Percentiles rank a stretch among this genome's conserved stretches.
Evolutionary conservation across 2,797 vertebrate species (phyloP).

Genomic region (Aselliscus stoliczkanus): DNA sequence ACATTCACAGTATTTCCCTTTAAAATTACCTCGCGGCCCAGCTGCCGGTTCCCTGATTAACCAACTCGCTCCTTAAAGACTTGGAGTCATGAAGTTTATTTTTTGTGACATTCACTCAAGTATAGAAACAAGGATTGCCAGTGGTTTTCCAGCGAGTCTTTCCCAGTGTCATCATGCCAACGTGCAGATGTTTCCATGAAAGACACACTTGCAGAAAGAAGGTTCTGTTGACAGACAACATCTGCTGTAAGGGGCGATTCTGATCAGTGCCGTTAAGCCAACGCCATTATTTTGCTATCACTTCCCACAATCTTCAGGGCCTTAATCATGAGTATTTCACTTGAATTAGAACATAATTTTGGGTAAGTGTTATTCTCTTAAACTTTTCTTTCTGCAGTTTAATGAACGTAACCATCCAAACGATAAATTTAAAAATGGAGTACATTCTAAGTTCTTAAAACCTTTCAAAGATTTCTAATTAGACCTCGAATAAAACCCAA

Average conservation of each 20-base stretch:
- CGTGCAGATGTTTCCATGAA: conserved; percentile 30
- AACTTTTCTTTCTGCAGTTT: neutral
- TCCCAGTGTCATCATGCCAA: neutral
- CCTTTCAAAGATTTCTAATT: neutral
- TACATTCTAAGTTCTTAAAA: neutral
- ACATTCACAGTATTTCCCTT: neutral
- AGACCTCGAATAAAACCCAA: neutral
- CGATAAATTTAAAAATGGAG: neutral
- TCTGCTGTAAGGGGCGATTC: neutral
- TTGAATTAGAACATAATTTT: neutral
- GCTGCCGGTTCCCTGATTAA: neutral
- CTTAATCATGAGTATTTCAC: neutral
- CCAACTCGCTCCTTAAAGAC: neutral
- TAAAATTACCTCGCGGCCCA: neutral
- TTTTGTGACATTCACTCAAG: conserved; percentile 21
- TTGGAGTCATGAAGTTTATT: conserved; percentile 4
- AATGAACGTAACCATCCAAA: neutral
- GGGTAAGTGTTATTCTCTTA: neutral
- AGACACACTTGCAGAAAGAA: conserved; percentile 13
- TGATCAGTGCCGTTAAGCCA: neutral
- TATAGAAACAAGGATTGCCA: neutral
- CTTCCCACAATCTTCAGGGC: neutral
- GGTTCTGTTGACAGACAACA: conserved; percentile 37
- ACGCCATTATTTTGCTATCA: neutral
- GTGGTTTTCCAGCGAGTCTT: neutral